These are phyloP conservation scores for Aricia artaxerxes DNA, from an alignment of 2,888 invertebrate species.

Conservation along the genomic window DNA sequence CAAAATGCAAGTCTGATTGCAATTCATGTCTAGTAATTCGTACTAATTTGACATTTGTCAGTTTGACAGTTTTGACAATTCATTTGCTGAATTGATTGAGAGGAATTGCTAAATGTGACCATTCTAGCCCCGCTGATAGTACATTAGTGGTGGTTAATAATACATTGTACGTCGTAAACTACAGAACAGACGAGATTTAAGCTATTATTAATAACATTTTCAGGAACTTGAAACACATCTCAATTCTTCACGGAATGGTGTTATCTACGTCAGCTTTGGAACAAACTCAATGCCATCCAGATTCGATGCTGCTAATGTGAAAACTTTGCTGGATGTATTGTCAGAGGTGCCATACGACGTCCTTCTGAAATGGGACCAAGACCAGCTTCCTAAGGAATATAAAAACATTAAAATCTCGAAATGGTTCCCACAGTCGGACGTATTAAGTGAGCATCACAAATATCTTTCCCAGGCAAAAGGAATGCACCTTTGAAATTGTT, in stretches of 20 bases:
- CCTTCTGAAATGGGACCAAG: slow-evolving; percentile 63
- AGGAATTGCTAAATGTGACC: no score
- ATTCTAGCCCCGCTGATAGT: no score
- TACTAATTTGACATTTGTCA: no score
- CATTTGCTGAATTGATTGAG: no score
- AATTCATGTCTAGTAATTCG: no score
- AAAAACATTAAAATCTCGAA: slow-evolving; percentile 48
- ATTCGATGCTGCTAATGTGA: slow-evolving; percentile 49
- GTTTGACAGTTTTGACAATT: no score
- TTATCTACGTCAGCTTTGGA: slow-evolving; percentile 58
- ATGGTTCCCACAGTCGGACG: slow-evolving; percentile 45
- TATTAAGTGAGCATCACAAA: slow-evolving; percentile 44
- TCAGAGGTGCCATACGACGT: slow-evolving; percentile 59
- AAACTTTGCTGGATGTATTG: slow-evolving; percentile 54
- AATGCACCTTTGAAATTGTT: neutral
- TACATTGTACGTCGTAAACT: no score
- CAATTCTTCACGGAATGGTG: slow-evolving; percentile 58
- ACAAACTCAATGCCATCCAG: slow-evolving; percentile 54
- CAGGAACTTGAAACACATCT: slow-evolving; percentile 53
- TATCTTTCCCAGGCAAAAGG: neutral
- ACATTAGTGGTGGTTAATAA: no score
- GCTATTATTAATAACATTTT: neutral
- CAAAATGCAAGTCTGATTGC: no score
- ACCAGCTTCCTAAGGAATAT: slow-evolving; percentile 47
- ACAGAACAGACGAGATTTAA: no score